A percentile compares a stretch with the other conserved stretches of the same genome.
phyloP scores from a whole-genome alignment of 1,140 invertebrate species.

The Neuroterus valhalla region DNA sequence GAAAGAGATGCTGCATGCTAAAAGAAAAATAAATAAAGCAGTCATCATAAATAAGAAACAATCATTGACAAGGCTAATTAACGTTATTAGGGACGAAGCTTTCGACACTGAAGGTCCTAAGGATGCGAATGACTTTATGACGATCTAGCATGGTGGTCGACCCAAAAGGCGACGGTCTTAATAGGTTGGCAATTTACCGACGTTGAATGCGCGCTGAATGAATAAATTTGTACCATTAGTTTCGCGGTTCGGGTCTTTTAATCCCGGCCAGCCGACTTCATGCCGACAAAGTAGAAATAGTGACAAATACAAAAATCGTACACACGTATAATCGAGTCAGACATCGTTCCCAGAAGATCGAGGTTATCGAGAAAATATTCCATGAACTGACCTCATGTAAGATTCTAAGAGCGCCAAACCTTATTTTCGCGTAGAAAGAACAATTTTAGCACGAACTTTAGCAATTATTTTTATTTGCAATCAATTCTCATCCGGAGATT shows the following conservation, averaged over 20 bases:
- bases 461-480: no score
- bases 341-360: conserved; percentile 58
- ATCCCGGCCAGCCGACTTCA: conserved; percentile 44
- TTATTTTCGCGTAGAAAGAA: background rate
- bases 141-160: conserved; percentile 30
- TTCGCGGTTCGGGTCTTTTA: conserved; percentile 52
- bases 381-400: conserved; percentile 49
- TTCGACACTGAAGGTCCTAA: background rate
- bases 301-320: conserved; percentile 64
- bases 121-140: conserved; percentile 32
- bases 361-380: conserved; percentile 55
- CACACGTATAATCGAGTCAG: conserved; percentile 60
- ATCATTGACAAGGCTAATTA: conserved; percentile 19
- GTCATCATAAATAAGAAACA: conserved; percentile 19
- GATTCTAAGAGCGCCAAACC: conserved; percentile 35
- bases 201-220: conserved; percentile 44
- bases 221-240: conserved; percentile 61
- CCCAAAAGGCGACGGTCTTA: conserved; percentile 32
- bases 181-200: conserved; percentile 35
- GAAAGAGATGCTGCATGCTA: no score
- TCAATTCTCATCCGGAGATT: no score
- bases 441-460: no score
- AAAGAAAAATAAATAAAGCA: background rate
- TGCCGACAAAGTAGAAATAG: conserved; percentile 50
- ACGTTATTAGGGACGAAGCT: conserved; percentile 19